Conservation (phyloP, 2,113 vertebrate genomes). For the Pseudorasbora parva region DNA sequence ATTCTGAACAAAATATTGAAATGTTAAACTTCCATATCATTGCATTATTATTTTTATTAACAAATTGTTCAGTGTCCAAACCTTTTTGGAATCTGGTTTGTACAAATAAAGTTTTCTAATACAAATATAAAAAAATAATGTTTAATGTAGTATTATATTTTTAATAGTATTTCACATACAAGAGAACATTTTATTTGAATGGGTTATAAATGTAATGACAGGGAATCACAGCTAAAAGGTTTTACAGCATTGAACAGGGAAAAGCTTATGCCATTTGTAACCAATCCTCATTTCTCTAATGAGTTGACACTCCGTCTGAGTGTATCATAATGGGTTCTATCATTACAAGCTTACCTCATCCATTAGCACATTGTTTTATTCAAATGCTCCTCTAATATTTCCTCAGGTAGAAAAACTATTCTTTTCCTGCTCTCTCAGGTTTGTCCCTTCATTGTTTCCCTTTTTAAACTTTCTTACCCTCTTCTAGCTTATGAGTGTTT, state of each 20-base stretch:
- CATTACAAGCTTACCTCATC: constrained; percentile 16
- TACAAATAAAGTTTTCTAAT: no score
- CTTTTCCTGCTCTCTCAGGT: background rate
- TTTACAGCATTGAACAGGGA: background rate
- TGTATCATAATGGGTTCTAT: constrained; percentile 2
- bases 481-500: background rate
- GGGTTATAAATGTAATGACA: background rate
- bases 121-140: no score
- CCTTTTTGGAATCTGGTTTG: no score
- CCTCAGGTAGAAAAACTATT: background rate
- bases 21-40: no score
- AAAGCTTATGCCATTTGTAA: background rate
- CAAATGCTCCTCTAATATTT: constrained; percentile 19
- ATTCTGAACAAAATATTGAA: no score
- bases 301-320: constrained; percentile 18
- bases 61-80: no score
- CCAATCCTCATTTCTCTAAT: constrained; percentile 20
- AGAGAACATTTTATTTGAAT: background rate
- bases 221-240: background rate
- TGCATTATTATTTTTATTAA: no score
- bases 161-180: no score
- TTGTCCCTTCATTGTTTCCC: background rate
- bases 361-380: constrained; percentile 10
- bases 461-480: background rate
- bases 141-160: no score